A percentile compares a stretch with the other conserved stretches of the same genome.
phyloP scores from a whole-genome alignment of 2,888 invertebrate genomes.

The Catocala fraxini region DNA sequence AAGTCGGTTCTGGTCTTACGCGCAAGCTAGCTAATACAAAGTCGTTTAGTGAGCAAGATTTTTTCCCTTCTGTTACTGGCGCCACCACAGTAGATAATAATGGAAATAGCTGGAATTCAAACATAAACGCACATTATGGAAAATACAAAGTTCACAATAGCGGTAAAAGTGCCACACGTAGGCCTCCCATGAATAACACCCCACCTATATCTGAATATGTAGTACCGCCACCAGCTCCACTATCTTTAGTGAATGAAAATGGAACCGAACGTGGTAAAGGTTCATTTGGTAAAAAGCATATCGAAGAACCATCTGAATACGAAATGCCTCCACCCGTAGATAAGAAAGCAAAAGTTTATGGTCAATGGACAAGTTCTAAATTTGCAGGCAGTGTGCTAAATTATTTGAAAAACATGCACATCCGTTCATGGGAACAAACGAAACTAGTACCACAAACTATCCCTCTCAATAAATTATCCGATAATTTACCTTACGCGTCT shows the following conservation, averaged over 20 bases:
- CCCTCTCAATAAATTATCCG: slow-evolving; percentile 68
- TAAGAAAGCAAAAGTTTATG: slow-evolving; percentile 67
- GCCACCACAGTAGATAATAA: neutral
- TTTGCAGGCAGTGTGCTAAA: slow-evolving; percentile 76
- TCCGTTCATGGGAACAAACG: slow-evolving; percentile 59
- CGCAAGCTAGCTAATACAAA: neutral
- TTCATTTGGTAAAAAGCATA: slow-evolving; percentile 27
- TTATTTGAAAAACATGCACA: slow-evolving; percentile 74
- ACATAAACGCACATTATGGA: slow-evolving; percentile 41
- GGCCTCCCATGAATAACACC: too few relatives aligned
- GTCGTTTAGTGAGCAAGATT: neutral
- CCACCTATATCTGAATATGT: slow-evolving; percentile 67
- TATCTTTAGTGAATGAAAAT: slow-evolving; percentile 37
- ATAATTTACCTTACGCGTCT: slow-evolving; percentile 73
- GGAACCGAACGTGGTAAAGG: slow-evolving; percentile 23
- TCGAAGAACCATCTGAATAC: slow-evolving; percentile 57
- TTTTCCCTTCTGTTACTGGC: slow-evolving; percentile 6
- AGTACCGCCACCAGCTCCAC: slow-evolving; percentile 67
- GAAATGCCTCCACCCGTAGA: slow-evolving; percentile 69
- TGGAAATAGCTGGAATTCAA: slow-evolving; percentile 5
- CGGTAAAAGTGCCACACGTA: too few relatives aligned
- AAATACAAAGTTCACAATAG: slow-evolving; percentile 51
- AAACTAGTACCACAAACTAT: slow-evolving; percentile 67
- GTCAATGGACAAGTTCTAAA: slow-evolving; percentile 77
- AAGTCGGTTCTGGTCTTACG: slow-evolving; percentile 52